Evolutionary conservation across 2,113 vertebrate species (phyloP), one percentile per base, ranked within the genome.

Genomic region (Microtus ochrogaster): DNA sequence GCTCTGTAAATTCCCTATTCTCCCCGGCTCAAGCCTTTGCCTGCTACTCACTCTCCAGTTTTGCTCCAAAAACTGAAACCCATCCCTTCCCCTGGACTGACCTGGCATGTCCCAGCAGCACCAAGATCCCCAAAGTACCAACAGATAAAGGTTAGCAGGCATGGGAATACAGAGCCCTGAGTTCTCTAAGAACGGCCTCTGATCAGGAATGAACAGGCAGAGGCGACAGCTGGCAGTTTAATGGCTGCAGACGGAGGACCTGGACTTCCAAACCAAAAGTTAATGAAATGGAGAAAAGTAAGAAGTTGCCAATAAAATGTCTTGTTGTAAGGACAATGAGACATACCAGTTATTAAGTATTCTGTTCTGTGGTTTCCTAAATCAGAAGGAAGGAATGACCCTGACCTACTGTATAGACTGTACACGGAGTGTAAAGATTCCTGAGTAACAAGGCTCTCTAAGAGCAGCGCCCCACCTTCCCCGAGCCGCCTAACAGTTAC

Each of bases 241-340:
- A 85, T 28, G 16, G 14, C 58, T 70, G 2, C 14, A 41, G 21
- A 52, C 7, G 65, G 70, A 94, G 19, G 61, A 89, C 36, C 33
- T 85, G 33, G 74, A n/a, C 72, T 94, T 84, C 28, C 11, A 92
- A 92, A 87, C 24, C 44, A 76, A 88, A 92, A 89, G 26, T 44
- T 73, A 79, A 30, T 58, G 81, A 89, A 94, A 65, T 82, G 61
- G 63, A 83, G 65, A 72, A 86, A 39, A 90, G 70, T 68, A 12
- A 78, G 55, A 3, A 78, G 73, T 39, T 47, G 47, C 1, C 0
- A 66, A 78, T 26, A 13, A 39, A 24, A 44, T 95, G 52, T 74
- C 78, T 93, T 82, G 73, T 87, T 87, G 36, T 58, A 33, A 86
- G 36, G 86, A 21, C 36, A 95, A 44, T 39, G 52, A 28, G 3